A percentile compares a stretch with the other conserved stretches of the same genome.
Evolutionary conservation across 35 echinoderm and acorn worm genomes (phyloP).

Genomic region (Chiridota heheva): DNA sequence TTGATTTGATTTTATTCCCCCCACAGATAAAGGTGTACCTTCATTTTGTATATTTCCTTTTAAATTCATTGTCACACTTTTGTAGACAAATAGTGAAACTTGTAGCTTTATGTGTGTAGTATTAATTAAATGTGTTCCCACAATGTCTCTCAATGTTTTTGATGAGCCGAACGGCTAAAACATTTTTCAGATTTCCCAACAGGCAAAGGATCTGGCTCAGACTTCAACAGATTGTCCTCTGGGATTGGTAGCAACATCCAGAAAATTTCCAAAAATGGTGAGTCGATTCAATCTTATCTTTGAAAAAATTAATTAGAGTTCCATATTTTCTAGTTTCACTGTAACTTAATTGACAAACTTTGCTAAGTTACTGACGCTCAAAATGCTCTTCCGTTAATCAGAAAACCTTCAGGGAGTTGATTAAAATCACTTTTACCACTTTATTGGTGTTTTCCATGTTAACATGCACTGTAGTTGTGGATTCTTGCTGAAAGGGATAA

Average conservation of each 20-base stretch:
- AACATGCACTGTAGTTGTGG: not conserved
- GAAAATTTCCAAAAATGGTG: constrained; percentile 43
- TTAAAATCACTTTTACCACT: not conserved
- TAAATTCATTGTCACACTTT: not conserved
- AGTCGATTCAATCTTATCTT: no score
- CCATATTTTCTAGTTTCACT: no score
- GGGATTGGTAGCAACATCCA: constrained; percentile 26
- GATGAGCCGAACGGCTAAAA: not conserved
- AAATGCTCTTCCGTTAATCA: not conserved
- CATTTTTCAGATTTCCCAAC: constrained; percentile 34
- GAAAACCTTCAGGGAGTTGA: not conserved
- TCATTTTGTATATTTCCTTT: not conserved
- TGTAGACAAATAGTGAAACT: not conserved
- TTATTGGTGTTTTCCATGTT: not conserved
- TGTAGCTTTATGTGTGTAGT: not conserved
- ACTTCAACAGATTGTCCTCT: constrained; percentile 29
- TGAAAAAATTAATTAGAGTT: no score
- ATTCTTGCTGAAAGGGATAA: no score
- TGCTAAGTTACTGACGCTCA: not conserved
- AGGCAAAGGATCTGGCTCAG: not conserved
- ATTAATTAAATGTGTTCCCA: not conserved
- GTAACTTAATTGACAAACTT: not conserved
- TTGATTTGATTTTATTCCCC: no score
- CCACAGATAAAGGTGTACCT: not conserved
- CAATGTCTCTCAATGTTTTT: not conserved